These are phyloP conservation scores for Peromyscus nudipes DNA, from an alignment of 2,797 vertebrate species.

Conservation along the genomic window DNA sequence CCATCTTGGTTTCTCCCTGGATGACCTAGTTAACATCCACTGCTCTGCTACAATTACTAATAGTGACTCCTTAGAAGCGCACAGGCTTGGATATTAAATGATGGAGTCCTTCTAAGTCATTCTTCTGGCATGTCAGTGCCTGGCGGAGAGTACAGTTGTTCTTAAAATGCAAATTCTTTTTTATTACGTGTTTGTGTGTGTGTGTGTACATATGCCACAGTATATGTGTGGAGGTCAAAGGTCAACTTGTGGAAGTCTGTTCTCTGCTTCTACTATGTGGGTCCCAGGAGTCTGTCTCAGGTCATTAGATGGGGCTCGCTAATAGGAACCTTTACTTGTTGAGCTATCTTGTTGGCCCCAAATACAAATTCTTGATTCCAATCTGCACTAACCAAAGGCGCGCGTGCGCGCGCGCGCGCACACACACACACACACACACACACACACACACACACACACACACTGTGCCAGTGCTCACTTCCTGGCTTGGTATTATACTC, in stretches of 20 bases:
- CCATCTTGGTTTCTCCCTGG: neutral
- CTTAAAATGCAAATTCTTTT: neutral
- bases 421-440: rapidly evolving
- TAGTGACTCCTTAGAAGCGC: neutral
- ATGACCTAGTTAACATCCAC: neutral
- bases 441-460: rapidly evolving
- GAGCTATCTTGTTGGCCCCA: too few species aligned
- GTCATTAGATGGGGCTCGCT: neutral
- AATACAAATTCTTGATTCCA: neutral
- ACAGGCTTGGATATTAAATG: neutral
- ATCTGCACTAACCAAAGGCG: rapidly evolving
- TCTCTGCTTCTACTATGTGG: neutral
- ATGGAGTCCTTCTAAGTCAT: neutral
- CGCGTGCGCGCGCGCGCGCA: too few species aligned
- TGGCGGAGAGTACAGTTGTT: neutral
- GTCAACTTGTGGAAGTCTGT: neutral
- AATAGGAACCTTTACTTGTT: neutral
- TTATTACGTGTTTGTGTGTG: neutral
- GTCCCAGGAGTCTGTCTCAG: neutral
- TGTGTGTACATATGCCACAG: neutral
- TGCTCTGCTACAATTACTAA: neutral
- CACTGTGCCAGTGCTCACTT: rapidly evolving
- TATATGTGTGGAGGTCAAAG: neutral
- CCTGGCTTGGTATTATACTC: neutral
- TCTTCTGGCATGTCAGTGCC: neutral